Evolutionary conservation across 2,797 vertebrate species (phyloP), one percentile per base, ranked within the genome.

Genomic region (Lepilemur septentrionalis): DNA sequence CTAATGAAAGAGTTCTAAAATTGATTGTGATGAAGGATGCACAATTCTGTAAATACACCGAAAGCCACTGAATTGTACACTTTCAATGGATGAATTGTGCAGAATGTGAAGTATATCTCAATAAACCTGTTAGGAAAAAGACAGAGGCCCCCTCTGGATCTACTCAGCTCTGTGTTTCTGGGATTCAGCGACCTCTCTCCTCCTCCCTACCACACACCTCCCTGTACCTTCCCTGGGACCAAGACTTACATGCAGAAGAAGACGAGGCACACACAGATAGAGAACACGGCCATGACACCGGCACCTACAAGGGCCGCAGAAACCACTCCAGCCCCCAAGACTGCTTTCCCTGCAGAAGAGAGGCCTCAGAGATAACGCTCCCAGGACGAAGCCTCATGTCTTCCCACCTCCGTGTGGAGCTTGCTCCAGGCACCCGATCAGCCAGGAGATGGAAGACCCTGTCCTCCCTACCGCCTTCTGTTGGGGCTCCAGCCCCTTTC

Each of bases 211-310:
- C 7, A 10, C 22, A 14, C 18, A 3, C 35, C 3, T 30, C 30
- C n/a, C 11, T 25, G 4, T 15, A 48, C 14, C 8, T 63, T 22
- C n/a, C 23, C 30, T 7, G 3, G 20, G 50, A 35, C 46, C 38
- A 23, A 35, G 38, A 76, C 97, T 96, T 63, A 97, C 97, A 86
- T 8, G 87, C 7, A 83, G 1, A 86, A 79, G 79, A 52, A 48
- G 79, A 52, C 0, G 63, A 94, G 38, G 12, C 90, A 91, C 30
- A 89, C 1, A 4, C 69, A 79, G 0, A 95, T 20, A 1, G 18
- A 91, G 73, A 97, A 18, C 38, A 97, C 28, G 30, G 50, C 83
- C 79, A 8, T 30, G 8, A 50, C 52, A 0, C 96, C 95, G 4
- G 95, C 96, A 1, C 95, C 96, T 15, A 28, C 92, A 0, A 97